These are phyloP conservation scores for Acleris laterana DNA, from an alignment of 2,888 invertebrate genomes.

Conservation along the genomic window DNA sequence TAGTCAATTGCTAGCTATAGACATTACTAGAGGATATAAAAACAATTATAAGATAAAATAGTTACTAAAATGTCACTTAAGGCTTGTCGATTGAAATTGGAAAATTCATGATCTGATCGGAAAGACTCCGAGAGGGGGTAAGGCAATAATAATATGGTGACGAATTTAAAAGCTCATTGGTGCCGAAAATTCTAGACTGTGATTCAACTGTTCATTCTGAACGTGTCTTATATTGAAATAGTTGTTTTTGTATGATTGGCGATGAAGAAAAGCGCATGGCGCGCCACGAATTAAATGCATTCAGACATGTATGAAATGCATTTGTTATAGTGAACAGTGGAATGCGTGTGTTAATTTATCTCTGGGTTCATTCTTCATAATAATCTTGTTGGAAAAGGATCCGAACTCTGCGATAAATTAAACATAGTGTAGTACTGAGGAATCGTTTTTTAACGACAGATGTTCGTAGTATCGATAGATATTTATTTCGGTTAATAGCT, in stretches of 20 bases:
- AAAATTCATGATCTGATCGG: constrained; percentile 54
- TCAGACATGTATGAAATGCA: constrained; percentile 67
- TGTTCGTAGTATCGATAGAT: constrained; percentile 64
- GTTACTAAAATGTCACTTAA: constrained; percentile 60
- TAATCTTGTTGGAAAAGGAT: not conserved
- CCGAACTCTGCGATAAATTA: not conserved
- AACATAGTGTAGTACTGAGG: constrained; percentile 45
- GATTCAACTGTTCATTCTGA: constrained; percentile 83
- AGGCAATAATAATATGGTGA: constrained; percentile 64
- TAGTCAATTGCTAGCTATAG: constrained; percentile 84
- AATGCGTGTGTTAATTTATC: constrained; percentile 1
- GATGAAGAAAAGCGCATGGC: constrained; percentile 47
- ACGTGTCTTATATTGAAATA: constrained; percentile 85
- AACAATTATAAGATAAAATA: constrained; percentile 64
- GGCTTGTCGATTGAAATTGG: constrained; percentile 70
- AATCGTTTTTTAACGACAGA: constrained; percentile 60
- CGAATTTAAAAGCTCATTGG: constrained; percentile 83
- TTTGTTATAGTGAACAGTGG: constrained; percentile 53
- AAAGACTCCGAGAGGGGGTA: constrained; percentile 59
- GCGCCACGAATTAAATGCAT: constrained; percentile 39
- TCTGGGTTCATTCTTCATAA: not conserved
- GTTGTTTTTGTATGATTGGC: constrained; percentile 82
- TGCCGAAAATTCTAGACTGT: constrained; percentile 84
- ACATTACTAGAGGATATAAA: constrained; percentile 68
- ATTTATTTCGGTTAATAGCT: constrained; percentile 67